These are phyloP conservation scores for Lordiphosa mommai DNA, from an alignment of 1,140 invertebrate species.

Conservation along the genomic window DNA sequence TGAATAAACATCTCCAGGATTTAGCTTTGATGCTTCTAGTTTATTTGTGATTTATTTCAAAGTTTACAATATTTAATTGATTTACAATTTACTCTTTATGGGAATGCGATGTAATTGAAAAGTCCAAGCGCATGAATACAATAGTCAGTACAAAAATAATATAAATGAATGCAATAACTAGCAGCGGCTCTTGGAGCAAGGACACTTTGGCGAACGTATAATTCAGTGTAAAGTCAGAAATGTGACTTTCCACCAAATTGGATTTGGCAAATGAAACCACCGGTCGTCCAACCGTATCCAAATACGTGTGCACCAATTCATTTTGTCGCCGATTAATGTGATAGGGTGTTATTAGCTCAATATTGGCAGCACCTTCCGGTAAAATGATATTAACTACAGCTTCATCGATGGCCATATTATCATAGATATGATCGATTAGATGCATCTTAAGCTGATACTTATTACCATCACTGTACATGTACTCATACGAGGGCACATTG, in stretches of 20 bases:
- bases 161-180: conserved; percentile 94
- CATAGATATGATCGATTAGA: conserved; percentile 96
- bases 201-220: conserved; percentile 93
- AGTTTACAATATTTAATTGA: no score
- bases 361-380: conserved; percentile 93
- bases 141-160: conserved; percentile 95
- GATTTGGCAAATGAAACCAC: background rate
- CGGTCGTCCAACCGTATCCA: conserved; percentile 86
- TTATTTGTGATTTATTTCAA: no score
- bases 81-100: conserved; percentile 78
- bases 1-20: no score
- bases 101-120: conserved; percentile 87
- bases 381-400: conserved; percentile 94
- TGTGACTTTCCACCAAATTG: conserved; percentile 95
- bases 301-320: conserved; percentile 93
- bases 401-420: conserved; percentile 97
- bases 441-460: conserved; percentile 94
- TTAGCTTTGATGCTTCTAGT: no score
- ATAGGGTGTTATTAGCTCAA: conserved; percentile 92
- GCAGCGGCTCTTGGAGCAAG: conserved; percentile 95
- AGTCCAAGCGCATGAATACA: conserved; percentile 96
- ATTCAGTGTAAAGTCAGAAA: conserved; percentile 92
- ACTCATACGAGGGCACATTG: conserved; percentile 98
- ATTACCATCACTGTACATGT: conserved; percentile 91
- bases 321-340: conserved; percentile 87